phyloP scores from a whole-genome alignment of 2,888 invertebrate genomes.

The Pheosia gnoma region DNA sequence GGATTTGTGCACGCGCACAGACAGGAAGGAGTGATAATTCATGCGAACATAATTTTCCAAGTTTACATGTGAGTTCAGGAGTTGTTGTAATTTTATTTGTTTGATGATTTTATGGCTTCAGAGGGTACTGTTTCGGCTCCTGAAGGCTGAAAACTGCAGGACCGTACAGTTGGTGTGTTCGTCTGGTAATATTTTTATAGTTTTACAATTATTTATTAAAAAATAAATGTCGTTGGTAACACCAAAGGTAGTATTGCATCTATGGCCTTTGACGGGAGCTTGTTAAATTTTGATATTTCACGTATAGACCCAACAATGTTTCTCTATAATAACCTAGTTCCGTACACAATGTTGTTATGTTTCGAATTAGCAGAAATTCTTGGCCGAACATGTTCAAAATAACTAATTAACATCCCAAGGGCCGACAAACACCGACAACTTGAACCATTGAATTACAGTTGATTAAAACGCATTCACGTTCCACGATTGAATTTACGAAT shows the following conservation, averaged over 20 bases:
- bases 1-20: neutral
- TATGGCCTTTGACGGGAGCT: too few species aligned
- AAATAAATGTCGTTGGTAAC: too few species aligned
- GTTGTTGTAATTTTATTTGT: too few species aligned
- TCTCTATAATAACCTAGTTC: neutral
- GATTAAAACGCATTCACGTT: conserved; percentile 38
- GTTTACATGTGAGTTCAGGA: neutral
- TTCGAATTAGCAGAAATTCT: neutral
- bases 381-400: neutral
- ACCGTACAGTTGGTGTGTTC: too few species aligned
- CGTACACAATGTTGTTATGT: neutral
- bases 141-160: too few species aligned
- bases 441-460: conserved; percentile 20
- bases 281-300: too few species aligned
- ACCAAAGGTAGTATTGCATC: too few species aligned
- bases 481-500: conserved; percentile 32
- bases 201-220: too few species aligned
- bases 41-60: neutral
- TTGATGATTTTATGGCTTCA: too few species aligned
- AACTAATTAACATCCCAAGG: neutral
- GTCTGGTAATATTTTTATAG: too few species aligned
- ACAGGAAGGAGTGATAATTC: neutral
- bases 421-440: conserved; percentile 1
- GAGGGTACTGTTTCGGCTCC: too few species aligned
- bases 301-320: neutral